These are phyloP conservation scores for Micrasema longulum DNA, from an alignment of 1,140 invertebrate species.

Conservation along the genomic window DNA sequence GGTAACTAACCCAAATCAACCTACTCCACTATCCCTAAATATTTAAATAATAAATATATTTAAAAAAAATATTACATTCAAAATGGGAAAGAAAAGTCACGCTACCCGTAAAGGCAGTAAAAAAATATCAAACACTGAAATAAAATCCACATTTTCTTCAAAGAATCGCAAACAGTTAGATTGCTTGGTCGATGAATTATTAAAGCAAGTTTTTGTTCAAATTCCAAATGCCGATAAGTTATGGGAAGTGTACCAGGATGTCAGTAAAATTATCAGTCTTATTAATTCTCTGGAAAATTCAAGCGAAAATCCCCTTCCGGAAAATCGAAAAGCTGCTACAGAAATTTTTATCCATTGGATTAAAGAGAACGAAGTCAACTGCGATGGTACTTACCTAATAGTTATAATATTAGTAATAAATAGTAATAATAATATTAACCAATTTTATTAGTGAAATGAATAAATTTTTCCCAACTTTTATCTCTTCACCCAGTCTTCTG, in stretches of 20 bases:
- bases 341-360: slow-evolving; percentile 56
- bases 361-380: slow-evolving; percentile 55
- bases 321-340: slow-evolving; percentile 34
- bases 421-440: too few species aligned
- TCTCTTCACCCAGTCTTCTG: too few species aligned
- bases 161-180: slow-evolving; percentile 61
- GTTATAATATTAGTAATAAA: too few species aligned
- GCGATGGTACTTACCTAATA: slow-evolving; percentile 42
- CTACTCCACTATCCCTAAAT: too few species aligned
- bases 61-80: slow-evolving; percentile 1
- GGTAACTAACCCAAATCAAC: too few species aligned
- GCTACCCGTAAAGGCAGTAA: slow-evolving; percentile 3
- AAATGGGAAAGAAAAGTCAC: slow-evolving; percentile 37
- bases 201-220: slow-evolving; percentile 58
- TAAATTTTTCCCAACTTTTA: too few species aligned
- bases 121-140: slow-evolving; percentile 17
- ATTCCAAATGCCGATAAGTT: slow-evolving; percentile 36
- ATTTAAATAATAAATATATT: background rate
- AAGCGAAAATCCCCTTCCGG: background rate
- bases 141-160: slow-evolving; percentile 31
- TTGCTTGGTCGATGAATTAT: slow-evolving; percentile 61
- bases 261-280: slow-evolving; percentile 45
- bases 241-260: slow-evolving; percentile 28
- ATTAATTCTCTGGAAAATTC: slow-evolving; percentile 46
- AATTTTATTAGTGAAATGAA: too few species aligned